Evolutionary conservation across 2,797 vertebrate species (phyloP).

Genomic region (Sebastes minor): DNA sequence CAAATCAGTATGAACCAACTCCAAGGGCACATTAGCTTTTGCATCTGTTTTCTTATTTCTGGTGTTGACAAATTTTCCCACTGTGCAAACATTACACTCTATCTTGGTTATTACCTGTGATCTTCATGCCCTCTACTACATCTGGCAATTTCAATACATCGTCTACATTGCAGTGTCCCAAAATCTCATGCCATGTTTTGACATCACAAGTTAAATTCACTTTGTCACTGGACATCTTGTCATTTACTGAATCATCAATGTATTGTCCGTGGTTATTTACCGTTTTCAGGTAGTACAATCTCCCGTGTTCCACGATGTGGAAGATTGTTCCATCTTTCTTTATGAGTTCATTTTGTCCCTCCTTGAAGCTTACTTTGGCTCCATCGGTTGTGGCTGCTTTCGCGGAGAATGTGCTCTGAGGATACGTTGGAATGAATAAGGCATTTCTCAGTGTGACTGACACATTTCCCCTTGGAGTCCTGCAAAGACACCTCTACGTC

Average conservation of each 20-base stretch:
- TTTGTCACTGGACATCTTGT: background rate
- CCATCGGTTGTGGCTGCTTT: too few species aligned
- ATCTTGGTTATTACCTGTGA: slow-evolving; percentile 6
- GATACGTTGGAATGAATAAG: too few species aligned
- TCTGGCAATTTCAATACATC: slow-evolving; percentile 26
- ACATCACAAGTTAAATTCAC: background rate
- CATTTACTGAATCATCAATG: background rate
- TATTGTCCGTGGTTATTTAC: background rate
- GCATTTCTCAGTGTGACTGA: background rate
- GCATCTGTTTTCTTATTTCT: slow-evolving; percentile 9
- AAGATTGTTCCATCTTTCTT: too few species aligned
- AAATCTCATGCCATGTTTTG: too few species aligned
- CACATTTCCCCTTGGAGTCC: too few species aligned
- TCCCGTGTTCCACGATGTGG: too few species aligned
- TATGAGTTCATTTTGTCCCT: too few species aligned
- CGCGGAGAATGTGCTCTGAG: too few species aligned
- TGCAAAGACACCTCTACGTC: too few species aligned
- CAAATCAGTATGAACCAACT: background rate
- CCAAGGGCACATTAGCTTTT: slow-evolving; percentile 4
- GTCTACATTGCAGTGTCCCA: slow-evolving; percentile 12
- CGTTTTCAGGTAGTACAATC: background rate
- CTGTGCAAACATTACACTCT: slow-evolving; percentile 16
- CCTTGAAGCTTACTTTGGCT: too few species aligned
- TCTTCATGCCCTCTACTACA: slow-evolving; percentile 4
- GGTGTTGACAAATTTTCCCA: slow-evolving; percentile 11